Evolutionary conservation across 2,888 invertebrate genomes (phyloP), one percentile per base, ranked within the genome.

Genomic region (Polymixis lichenea): DNA sequence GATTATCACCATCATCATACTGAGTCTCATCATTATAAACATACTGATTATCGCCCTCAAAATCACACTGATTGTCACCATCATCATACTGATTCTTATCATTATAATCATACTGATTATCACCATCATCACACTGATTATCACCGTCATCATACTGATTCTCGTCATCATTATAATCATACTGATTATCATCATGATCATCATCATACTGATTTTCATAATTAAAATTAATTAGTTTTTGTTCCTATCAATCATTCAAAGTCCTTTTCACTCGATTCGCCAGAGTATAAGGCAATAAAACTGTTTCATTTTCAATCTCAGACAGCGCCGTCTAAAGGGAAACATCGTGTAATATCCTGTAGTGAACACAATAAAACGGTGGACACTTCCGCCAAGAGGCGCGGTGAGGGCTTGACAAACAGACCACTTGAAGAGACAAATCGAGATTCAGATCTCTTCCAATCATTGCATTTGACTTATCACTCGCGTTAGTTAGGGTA

Each of bases 401-500:
- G n/a, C n/a, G 83, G 90, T 87, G n/a, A 87, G 66, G 65, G 51
- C 89, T 88, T 92, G 93, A 93, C 87, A 93, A 92, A 94, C 93
- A 84, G 87, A 85, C 88, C 86, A 78, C 84, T 89, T 86, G 86
- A 85, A 80, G 88, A 88, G 91, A 94, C 92, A 92, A 93, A 94
- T 94, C 91, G 93, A 89, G 91, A 93, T 92, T 91, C 87, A 90
- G 92, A 92, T 93, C 90, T 90, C 87, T 89, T 86, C 90, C 86
- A 91, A 90, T 91, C 93, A 94, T 94, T 93, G 90, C 88, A 78
- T 82, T 85, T 92, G 92, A 93, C 90, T 92, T 93, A 93, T 92
- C 25, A 53, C 64, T 70, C 13, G 46, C 15, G 22, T 55, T 53
- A 38, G 25, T 68, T 8, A 22, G n/a, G 64, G 3, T 58, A 22